phyloP scores from a whole-genome alignment of 2,888 invertebrate species.

The Stenurella melanura region DNA sequence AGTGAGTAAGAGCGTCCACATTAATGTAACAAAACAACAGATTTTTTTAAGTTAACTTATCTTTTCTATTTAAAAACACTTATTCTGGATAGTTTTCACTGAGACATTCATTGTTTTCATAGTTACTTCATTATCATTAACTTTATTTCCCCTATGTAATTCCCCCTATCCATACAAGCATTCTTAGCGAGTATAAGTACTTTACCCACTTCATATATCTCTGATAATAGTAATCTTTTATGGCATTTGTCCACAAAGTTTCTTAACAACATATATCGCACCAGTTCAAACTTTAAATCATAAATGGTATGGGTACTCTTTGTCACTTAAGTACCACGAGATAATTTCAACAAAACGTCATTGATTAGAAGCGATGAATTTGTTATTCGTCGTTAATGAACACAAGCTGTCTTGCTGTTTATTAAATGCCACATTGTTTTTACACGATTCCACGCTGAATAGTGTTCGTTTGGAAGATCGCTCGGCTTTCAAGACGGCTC shows the following conservation, averaged over 20 bases:
- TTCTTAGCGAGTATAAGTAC: neutral
- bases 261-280: neutral
- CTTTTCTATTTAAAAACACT: too few relatives aligned
- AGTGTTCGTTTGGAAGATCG: slow-evolving; percentile 39
- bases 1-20: too few relatives aligned
- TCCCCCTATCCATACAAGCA: too few relatives aligned
- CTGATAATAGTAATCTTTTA: neutral
- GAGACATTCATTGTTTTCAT: too few relatives aligned
- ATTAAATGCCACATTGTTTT: slow-evolving; percentile 41
- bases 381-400: slow-evolving; percentile 35
- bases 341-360: slow-evolving; percentile 37
- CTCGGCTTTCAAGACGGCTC: slow-evolving; percentile 29
- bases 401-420: slow-evolving; percentile 35
- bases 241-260: too few relatives aligned
- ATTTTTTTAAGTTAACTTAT: too few relatives aligned
- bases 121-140: too few relatives aligned
- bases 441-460: slow-evolving; percentile 38
- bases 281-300: neutral
- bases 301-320: neutral
- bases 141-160: too few relatives aligned
- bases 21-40: too few relatives aligned
- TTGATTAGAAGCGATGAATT: slow-evolving; percentile 37
- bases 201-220: neutral
- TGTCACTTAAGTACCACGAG: neutral
- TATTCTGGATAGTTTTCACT: too few relatives aligned